Evolutionary conservation across 2,113 vertebrate genomes (phyloP), one percentile per base, ranked within the genome.

Genomic region (Vimba vimba): DNA sequence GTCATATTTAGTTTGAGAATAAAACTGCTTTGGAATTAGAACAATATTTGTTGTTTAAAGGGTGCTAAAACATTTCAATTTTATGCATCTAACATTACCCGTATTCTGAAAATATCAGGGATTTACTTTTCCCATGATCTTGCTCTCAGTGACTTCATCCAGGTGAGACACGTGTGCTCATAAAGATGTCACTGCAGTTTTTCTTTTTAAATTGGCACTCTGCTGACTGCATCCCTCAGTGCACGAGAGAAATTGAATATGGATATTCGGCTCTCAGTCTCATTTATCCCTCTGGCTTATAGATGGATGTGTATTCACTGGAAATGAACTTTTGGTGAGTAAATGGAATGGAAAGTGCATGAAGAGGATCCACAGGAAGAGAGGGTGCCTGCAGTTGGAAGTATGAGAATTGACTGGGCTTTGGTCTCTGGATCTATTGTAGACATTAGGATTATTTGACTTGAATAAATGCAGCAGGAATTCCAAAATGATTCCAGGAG

Each of bases 211-310:
- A 93, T 93, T 88, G 87, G 90, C 82, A 76, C 91, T 93, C 93
- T 92, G 90, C 90, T 91, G 91, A 90, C 92, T 92, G 89, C 91
- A 93, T 93, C 91, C 88, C 88, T 93, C 93, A 91, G 80, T 83
- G 85, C 87, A 73, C 74, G 50, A 60, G 87, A 90, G 86, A 92
- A 89, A 89, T 82, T 7, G 74, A 88, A 64, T 84, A 59, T 60
- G 85, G 83, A 89, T 69, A 71, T 90, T 86, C 71, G 55, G 59
- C 39, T 59, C 87, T 92, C 81, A 78, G 78, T 82, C 75, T 79
- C 87, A 30, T 66, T 45, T 71, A 66, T 2, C 79, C 81, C 17
- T 89, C 79, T 81, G 83, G 80, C 43, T 87, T 86, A 85, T 87
- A 64, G 69, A 74, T 86, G 85, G 79, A 52, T 81, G 60, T 84